Evolutionary conservation across 2,113 vertebrate species (phyloP).

Genomic region (Salvelinus namaycush): DNA sequence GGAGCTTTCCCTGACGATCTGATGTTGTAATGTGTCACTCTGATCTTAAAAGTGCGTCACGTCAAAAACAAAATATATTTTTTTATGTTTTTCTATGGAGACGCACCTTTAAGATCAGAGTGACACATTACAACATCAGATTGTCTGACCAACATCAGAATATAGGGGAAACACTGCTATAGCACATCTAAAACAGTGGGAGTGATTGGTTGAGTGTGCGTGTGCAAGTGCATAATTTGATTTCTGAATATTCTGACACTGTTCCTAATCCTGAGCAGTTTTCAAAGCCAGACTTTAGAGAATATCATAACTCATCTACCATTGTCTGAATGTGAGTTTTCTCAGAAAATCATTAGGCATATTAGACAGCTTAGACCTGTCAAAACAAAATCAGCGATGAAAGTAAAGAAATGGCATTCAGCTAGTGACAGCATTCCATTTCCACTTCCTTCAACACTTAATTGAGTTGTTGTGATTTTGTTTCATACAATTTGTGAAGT

Average conservation of each 20-base stretch:
- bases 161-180: no score
- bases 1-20: no score
- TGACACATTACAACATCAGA: no score
- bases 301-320: not conserved
- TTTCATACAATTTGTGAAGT: not conserved
- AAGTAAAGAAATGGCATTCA: not conserved
- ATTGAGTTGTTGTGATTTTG: slow-evolving; percentile 13
- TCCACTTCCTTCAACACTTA: slow-evolving; percentile 8
- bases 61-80: no score
- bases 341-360: not conserved
- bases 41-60: no score
- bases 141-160: no score
- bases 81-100: no score
- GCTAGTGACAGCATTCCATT: not conserved
- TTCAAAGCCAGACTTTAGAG: not conserved
- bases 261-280: not conserved
- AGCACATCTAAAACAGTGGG: not conserved
- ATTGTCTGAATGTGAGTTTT: not conserved
- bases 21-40: no score
- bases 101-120: no score
- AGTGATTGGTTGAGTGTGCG: not conserved
- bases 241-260: not conserved
- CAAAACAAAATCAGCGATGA: not conserved
- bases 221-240: not conserved
- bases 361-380: not conserved